Evolutionary conservation across 2,113 vertebrate genomes (phyloP).

Genomic region (Gallinago jamesoni): DNA sequence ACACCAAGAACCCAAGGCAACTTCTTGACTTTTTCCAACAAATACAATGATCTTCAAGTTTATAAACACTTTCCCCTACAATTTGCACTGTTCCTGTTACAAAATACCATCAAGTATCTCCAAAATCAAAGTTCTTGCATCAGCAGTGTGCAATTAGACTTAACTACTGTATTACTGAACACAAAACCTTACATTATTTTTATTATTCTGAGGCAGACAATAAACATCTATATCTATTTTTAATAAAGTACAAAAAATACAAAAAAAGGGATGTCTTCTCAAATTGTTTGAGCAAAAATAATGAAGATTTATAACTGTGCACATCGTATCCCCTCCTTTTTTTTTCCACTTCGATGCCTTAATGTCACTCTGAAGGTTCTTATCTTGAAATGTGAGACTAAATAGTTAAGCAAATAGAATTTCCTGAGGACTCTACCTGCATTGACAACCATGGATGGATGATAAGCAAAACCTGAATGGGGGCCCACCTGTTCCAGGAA

Average conservation of each 20-base stretch:
- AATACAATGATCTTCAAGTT: not conserved
- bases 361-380: not conserved
- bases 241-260: not conserved
- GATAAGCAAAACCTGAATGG: not conserved
- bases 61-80: not conserved
- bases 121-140: not conserved
- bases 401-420: slow-evolving; percentile 9
- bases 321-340: not conserved
- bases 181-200: not conserved
- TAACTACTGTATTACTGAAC: not conserved
- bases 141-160: not conserved
- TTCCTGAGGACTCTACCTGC: not conserved
- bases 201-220: not conserved
- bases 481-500: not conserved
- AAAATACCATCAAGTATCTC: not conserved
- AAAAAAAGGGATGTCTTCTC: not conserved
- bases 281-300: not conserved
- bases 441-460: not conserved
- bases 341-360: not conserved
- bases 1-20: not conserved
- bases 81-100: not conserved
- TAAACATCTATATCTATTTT: not conserved
- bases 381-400: not conserved
- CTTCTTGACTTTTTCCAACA: not conserved
- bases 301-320: not conserved